Evolutionary conservation across 2,888 invertebrate genomes (phyloP).

Genomic region (Caenorhabditis becei): DNA sequence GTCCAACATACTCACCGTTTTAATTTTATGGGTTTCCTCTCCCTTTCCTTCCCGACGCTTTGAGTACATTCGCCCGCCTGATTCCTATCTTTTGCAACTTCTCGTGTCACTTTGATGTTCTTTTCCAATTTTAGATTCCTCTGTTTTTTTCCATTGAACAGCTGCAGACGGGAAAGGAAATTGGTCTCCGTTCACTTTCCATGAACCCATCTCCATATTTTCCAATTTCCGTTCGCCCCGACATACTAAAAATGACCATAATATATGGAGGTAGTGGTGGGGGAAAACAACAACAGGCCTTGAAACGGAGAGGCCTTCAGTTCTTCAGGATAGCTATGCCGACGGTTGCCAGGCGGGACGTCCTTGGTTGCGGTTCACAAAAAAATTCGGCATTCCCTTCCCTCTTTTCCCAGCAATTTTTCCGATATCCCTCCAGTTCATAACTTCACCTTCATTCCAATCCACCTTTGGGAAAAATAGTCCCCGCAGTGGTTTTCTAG

Average conservation of each 20-base stretch:
- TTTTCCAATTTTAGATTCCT: neutral
- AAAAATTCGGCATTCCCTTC: neutral
- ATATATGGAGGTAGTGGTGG: neutral
- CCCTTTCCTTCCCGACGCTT: neutral
- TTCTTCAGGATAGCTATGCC: neutral
- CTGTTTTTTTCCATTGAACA: neutral
- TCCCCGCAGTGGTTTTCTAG: too few species aligned
- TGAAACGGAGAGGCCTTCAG: neutral
- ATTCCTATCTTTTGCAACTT: neutral
- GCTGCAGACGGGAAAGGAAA: neutral
- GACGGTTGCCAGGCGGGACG: neutral
- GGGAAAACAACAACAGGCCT: slow-evolving; percentile 1
- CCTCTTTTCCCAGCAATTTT: neutral
- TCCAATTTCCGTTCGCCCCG: neutral
- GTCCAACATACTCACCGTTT: slow-evolving; percentile 7
- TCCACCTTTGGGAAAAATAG: too few species aligned
- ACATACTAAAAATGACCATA: neutral
- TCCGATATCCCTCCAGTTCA: neutral
- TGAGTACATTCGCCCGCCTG: slow-evolving; percentile 9
- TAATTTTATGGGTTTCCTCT: slow-evolving; percentile 23
- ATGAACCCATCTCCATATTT: neutral
- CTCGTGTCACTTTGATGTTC: neutral
- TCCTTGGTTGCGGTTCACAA: slow-evolving; percentile 1
- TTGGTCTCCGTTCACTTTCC: neutral
- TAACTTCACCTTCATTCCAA: too few species aligned